These are phyloP conservation scores for Aphidius gifuensis DNA, from an alignment of 1,140 invertebrate genomes.

Conservation along the genomic window DNA sequence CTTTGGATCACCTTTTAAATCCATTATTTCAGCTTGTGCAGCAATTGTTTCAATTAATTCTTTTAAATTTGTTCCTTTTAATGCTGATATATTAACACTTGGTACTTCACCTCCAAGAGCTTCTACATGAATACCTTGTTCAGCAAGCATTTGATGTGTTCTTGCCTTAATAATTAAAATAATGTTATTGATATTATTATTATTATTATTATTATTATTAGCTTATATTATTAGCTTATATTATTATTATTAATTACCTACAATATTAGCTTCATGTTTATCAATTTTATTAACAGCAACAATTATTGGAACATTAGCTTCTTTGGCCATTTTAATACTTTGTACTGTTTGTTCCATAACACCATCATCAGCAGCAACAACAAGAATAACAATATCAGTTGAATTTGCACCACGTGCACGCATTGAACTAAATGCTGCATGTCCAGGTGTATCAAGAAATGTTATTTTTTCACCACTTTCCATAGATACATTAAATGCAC, in stretches of 20 bases:
- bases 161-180: slow-evolving; percentile 59
- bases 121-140: slow-evolving; percentile 82
- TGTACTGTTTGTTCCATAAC: slow-evolving; percentile 96
- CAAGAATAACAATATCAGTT: slow-evolving; percentile 94
- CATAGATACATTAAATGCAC: slow-evolving; percentile 86
- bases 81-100: slow-evolving; percentile 86
- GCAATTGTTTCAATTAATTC: slow-evolving; percentile 81
- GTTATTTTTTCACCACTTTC: slow-evolving; percentile 76
- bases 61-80: slow-evolving; percentile 78
- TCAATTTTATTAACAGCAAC: slow-evolving; percentile 99
- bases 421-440: slow-evolving; percentile 94
- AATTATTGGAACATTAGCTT: slow-evolving; percentile 85
- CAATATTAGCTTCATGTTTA: slow-evolving; percentile 81
- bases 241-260: slow-evolving; percentile 55
- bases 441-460: slow-evolving; percentile 99
- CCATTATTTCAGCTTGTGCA: slow-evolving; percentile 84
- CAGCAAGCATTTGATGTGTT: slow-evolving; percentile 71
- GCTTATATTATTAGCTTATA: background rate
- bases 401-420: slow-evolving; percentile 83
- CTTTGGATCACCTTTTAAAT: slow-evolving; percentile 75
- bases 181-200: slow-evolving; percentile 13
- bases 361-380: slow-evolving; percentile 98
- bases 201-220: background rate
- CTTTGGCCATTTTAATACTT: slow-evolving; percentile 73
- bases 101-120: slow-evolving; percentile 90